Evolutionary conservation across 1,140 invertebrate species (phyloP).

Genomic region (Telenomus remus): DNA sequence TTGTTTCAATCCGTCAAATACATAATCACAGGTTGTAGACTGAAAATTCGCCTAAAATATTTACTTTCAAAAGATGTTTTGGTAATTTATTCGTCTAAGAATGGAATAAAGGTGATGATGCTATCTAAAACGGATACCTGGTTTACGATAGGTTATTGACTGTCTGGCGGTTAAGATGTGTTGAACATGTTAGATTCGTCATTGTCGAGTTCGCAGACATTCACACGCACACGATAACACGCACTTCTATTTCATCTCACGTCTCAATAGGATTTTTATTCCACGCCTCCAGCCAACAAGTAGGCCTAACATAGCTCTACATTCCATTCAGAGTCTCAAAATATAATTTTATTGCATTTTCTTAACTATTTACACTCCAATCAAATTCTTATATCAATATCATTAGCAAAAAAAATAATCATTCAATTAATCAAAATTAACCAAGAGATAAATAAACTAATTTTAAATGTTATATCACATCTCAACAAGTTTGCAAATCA

Average conservation of each 20-base stretch:
- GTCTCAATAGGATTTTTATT: slow-evolving; percentile 59
- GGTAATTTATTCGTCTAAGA: slow-evolving; percentile 53
- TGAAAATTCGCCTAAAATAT: slow-evolving; percentile 41
- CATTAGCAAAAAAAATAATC: neutral
- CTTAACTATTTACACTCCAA: neutral
- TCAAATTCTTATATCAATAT: slow-evolving; percentile 1
- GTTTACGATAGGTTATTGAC: slow-evolving; percentile 62
- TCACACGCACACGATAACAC: slow-evolving; percentile 27
- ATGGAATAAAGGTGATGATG: slow-evolving; percentile 49
- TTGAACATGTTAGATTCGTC: slow-evolving; percentile 61
- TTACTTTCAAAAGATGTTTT: slow-evolving; percentile 34
- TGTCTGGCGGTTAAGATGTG: slow-evolving; percentile 59
- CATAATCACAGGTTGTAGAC: slow-evolving; percentile 15
- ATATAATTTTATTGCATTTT: slow-evolving; percentile 4
- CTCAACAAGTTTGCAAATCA: too few relatives aligned
- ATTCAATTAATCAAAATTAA: neutral
- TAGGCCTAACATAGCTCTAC: slow-evolving; percentile 38
- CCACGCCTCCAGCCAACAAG: slow-evolving; percentile 34
- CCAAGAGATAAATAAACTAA: too few relatives aligned
- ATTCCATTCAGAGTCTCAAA: slow-evolving; percentile 36
- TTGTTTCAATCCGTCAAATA: slow-evolving; percentile 6
- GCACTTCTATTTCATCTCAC: slow-evolving; percentile 57
- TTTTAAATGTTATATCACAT: too few relatives aligned
- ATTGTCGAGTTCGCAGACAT: slow-evolving; percentile 44
- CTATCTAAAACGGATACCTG: slow-evolving; percentile 62